A percentile compares a stretch with the other conserved stretches of the same genome.
Evolutionary conservation across 2,888 invertebrate genomes (phyloP).

Genomic region (Tholera decimalis): DNA sequence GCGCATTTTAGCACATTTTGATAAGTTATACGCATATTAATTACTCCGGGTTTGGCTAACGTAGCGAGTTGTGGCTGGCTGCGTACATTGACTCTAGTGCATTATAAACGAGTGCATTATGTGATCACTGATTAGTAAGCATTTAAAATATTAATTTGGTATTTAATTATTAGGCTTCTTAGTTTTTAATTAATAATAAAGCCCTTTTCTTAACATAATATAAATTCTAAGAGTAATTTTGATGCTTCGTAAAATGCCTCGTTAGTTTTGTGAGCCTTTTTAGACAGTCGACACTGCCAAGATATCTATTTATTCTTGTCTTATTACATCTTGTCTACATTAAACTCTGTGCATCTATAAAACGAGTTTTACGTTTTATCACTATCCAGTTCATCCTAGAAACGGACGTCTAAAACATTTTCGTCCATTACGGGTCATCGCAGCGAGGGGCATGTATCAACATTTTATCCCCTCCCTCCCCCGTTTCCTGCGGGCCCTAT

Average conservation of each 20-base stretch:
- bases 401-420: slow-evolving; percentile 52
- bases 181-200: neutral
- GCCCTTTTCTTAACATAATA: no score
- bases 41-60: slow-evolving; percentile 52
- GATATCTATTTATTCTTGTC: neutral
- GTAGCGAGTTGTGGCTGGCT: slow-evolving; percentile 29
- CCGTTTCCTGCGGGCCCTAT: slow-evolving; percentile 61
- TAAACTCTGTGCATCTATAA: slow-evolving; percentile 2
- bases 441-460: slow-evolving; percentile 62
- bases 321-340: no score
- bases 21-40: slow-evolving; percentile 56
- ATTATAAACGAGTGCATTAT: slow-evolving; percentile 14
- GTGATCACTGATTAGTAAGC: neutral
- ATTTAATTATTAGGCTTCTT: neutral
- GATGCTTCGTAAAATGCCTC: no score
- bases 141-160: neutral
- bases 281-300: neutral
- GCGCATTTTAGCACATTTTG: slow-evolving; percentile 51
- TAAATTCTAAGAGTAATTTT: no score
- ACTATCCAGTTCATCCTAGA: slow-evolving; percentile 21
- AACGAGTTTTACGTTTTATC: slow-evolving; percentile 2
- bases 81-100: slow-evolving; percentile 21
- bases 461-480: slow-evolving; percentile 60
- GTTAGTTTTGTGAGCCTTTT: no score
- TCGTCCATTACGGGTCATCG: slow-evolving; percentile 65